These are phyloP conservation scores for Fissipunctia ypsillon DNA, from an alignment of 2,888 invertebrate species.

Conservation along the genomic window DNA sequence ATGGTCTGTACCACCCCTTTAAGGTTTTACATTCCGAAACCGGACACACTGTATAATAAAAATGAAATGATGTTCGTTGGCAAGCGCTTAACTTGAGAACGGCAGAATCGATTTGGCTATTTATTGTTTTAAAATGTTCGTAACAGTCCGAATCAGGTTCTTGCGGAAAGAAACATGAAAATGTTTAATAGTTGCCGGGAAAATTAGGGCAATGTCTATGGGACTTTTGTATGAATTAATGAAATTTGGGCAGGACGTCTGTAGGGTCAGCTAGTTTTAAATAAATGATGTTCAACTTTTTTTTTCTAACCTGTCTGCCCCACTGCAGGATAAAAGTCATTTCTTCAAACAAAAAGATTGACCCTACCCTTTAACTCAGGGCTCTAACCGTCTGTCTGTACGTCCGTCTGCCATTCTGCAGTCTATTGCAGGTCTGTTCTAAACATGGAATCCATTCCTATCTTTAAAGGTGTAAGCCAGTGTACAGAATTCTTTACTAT, in stretches of 20 bases:
- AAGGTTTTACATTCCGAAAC: no score
- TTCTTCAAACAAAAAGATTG: background rate
- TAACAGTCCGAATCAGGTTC: background rate
- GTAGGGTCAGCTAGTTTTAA: no score
- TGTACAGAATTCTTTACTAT: background rate
- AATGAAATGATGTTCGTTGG: background rate
- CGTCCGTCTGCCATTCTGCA: no score
- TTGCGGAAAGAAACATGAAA: background rate
- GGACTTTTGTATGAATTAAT: no score
- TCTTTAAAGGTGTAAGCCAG: background rate
- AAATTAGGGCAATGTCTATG: no score
- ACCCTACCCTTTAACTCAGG: background rate
- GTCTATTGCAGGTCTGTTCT: background rate
- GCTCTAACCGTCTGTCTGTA: background rate
- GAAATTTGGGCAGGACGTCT: no score
- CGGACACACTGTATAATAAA: background rate
- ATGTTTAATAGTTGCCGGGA: no score
- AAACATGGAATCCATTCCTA: background rate
- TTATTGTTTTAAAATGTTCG: background rate
- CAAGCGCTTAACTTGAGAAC: background rate
- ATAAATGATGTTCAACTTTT: background rate
- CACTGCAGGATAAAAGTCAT: background rate
- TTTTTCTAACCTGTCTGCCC: background rate
- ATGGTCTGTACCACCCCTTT: no score
- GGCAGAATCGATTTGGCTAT: background rate